Evolutionary conservation across 2,888 invertebrate species (phyloP), one percentile per base, ranked within the genome.

Genomic region (Tipula confusa): DNA sequence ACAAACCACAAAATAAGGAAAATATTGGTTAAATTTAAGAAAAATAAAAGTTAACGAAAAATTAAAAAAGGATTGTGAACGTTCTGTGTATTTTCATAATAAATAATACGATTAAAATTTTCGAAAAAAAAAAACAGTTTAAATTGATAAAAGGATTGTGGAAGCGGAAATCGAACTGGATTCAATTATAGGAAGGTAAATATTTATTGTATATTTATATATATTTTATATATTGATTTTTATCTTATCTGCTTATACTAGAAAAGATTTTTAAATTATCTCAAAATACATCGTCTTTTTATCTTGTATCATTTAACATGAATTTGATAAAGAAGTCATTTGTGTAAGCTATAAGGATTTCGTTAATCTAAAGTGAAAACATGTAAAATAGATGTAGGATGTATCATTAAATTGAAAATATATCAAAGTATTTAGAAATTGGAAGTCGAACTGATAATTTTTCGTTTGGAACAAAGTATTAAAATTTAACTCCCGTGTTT

Each of bases 101-200:
- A 43, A 64, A 64, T 64, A 64, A 64, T 64, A 64, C 18, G 64
- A 64, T 64, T 64, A 64, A 18, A 24, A 9, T 64, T 64, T 64
- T 64, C 24, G n/a, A n/a, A n/a, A n/a, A n/a, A n/a, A n/a, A n/a
- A 64, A 18, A 64, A 64, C 64, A 64, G 43, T 18, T 64, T 64
- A 64, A 64, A 24, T 64, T 64, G 64, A 24, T 18, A 64, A n/a
- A 11, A 24, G 24, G 24, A 9, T 64, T 64, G 64, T 64, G 64
- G 7, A 9, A 64, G 64, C 64, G 64, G 64, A 64, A 64, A 64
- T 64, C 64, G 64, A 64, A 64, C 64, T 64, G 64, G 64, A 64
- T 64, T 64, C 64, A 64, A 64, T 64, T 64, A 64, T 64, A 64
- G 64, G 13, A 64, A 64, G 64, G 64, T 64, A 64, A 64, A 64